A percentile compares a stretch with the other conserved stretches of the same genome.
These are phyloP conservation scores for Apodemia hepburni DNA, from an alignment of 2,888 invertebrate genomes.

Conservation along the genomic window DNA sequence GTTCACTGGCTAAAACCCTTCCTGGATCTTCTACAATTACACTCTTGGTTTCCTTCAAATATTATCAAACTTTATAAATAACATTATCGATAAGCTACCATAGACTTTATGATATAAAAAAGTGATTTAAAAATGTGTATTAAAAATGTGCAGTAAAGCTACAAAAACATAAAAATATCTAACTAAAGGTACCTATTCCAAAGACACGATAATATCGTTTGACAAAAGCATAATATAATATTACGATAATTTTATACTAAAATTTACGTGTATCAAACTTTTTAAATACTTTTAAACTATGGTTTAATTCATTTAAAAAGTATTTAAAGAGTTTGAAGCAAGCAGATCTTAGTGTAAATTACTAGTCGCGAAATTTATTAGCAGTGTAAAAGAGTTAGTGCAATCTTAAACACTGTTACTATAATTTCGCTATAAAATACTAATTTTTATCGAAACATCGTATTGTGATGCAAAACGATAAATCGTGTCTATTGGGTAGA, in stretches of 20 bases:
- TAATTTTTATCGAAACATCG: not conserved
- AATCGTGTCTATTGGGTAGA: not conserved
- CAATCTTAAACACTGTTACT: not conserved
- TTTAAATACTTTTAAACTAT: too few species aligned
- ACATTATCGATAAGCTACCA: constrained; percentile 25
- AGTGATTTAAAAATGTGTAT: not conserved
- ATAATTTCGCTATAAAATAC: not conserved
- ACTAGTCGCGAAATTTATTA: not conserved
- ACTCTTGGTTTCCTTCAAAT: constrained; percentile 46
- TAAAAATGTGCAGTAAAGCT: constrained; percentile 7
- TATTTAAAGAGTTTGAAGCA: too few species aligned
- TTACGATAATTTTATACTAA: not conserved
- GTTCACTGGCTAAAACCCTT: constrained; percentile 57
- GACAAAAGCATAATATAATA: not conserved
- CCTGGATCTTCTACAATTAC: constrained; percentile 53
- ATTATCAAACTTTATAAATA: constrained; percentile 40
- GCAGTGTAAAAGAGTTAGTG: not conserved
- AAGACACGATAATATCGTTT: not conserved
- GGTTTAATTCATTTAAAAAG: too few species aligned
- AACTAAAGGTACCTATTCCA: not conserved
- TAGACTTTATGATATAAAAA: constrained; percentile 22
- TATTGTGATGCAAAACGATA: not conserved
- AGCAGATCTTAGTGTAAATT: not conserved
- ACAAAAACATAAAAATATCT: constrained; percentile 14
- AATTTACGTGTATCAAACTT: too few species aligned